Evolutionary conservation across 2,797 vertebrate species (phyloP).

Genomic region (Streptopelia turtur): DNA sequence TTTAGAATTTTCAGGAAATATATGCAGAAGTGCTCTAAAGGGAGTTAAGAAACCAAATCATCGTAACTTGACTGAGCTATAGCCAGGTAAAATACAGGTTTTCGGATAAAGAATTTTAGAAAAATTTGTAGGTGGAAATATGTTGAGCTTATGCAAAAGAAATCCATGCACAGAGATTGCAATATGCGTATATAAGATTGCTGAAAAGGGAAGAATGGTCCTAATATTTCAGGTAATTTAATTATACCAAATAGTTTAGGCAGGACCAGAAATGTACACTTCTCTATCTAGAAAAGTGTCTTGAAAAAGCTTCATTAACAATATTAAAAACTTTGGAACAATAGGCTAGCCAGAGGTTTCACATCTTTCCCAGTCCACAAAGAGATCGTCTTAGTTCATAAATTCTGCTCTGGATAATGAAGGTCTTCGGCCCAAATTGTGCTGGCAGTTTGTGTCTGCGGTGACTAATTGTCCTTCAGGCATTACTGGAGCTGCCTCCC

Average conservation of each 20-base stretch:
- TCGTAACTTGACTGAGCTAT: neutral
- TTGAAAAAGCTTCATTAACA: neutral
- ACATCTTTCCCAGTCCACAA: neutral
- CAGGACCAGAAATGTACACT: neutral
- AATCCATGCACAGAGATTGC: neutral
- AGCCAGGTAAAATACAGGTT: neutral
- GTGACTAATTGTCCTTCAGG: neutral
- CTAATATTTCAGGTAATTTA: neutral
- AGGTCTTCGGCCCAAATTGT: neutral
- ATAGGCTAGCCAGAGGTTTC: neutral
- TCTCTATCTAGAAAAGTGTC: neutral
- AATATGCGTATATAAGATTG: neutral
- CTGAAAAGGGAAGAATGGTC: neutral
- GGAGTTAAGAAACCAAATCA: neutral
- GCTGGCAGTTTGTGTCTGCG: neutral
- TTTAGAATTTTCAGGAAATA: neutral
- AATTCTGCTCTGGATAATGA: rapidly evolving
- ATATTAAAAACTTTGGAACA: neutral
- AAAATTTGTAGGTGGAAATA: neutral
- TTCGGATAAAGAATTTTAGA: neutral
- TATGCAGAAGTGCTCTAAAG: neutral
- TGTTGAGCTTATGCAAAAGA: neutral
- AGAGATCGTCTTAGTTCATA: neutral
- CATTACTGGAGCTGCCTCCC: neutral
- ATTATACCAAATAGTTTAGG: neutral